Conservation (phyloP, 2,113 vertebrate genomes). For the Aepyceros melampus region DNA sequence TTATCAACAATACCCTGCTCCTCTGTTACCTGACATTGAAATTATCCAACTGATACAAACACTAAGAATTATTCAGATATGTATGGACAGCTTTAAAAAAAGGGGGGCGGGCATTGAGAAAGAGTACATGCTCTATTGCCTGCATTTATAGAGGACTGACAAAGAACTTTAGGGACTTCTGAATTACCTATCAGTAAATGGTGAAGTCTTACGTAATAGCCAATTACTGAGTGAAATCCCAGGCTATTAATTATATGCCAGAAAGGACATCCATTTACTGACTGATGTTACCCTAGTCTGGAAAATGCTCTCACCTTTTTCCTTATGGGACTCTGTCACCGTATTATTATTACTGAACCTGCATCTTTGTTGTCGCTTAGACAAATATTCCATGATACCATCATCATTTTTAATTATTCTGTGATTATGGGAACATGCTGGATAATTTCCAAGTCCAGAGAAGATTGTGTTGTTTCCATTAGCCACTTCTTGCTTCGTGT, state of each 20-base stretch:
- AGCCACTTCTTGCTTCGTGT: slow-evolving; percentile 45
- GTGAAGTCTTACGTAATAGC: slow-evolving; percentile 64
- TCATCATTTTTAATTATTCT: slow-evolving; percentile 77
- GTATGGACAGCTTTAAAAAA: background rate
- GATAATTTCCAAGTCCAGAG: slow-evolving; percentile 70
- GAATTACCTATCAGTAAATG: slow-evolving; percentile 52
- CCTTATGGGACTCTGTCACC: slow-evolving; percentile 63
- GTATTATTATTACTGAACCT: slow-evolving; percentile 76
- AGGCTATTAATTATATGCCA: slow-evolving; percentile 74
- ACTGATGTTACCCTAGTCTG: slow-evolving; percentile 78
- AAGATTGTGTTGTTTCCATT: slow-evolving; percentile 73
- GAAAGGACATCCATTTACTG: slow-evolving; percentile 65
- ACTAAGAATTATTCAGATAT: background rate
- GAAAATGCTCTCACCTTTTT: slow-evolving; percentile 74
- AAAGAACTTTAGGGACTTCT: background rate
- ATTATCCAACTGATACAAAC: background rate
- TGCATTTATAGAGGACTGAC: slow-evolving; percentile 26
- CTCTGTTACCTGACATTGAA: background rate
- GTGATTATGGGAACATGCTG: slow-evolving; percentile 73
- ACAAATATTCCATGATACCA: slow-evolving; percentile 70
- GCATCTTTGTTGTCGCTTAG: slow-evolving; percentile 70
- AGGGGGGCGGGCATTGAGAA: background rate
- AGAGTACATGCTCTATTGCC: background rate
- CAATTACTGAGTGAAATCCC: slow-evolving; percentile 65
- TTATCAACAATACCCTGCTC: background rate